Percentiles rank a stretch among this genome's conserved stretches.
These are phyloP conservation scores for Bathynomus jamesi DNA, from an alignment of 1,140 invertebrate species.

Conservation along the genomic window DNA sequence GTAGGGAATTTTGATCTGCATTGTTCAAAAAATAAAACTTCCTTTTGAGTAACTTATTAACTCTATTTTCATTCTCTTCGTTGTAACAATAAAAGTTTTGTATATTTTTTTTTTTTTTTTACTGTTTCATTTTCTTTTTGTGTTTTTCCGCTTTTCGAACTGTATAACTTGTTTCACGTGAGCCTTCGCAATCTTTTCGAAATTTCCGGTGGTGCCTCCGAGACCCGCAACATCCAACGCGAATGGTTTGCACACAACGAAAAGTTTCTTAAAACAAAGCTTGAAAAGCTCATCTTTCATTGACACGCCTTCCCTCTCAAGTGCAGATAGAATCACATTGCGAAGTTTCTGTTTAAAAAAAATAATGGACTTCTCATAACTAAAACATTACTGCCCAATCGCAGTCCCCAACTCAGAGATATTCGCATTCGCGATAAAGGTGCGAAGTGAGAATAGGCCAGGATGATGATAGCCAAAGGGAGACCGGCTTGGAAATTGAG, in stretches of 20 bases:
- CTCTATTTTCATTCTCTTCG: no score
- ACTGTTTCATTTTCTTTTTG: neutral
- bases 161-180: slow-evolving; percentile 35
- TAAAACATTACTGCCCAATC: no score
- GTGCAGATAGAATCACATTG: slow-evolving; percentile 24
- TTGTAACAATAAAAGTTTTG: no score
- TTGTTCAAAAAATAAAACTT: no score
- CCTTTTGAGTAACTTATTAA: no score
- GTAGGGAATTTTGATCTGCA: no score
- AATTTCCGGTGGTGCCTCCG: slow-evolving; percentile 30
- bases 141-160: slow-evolving; percentile 22
- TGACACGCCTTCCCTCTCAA: slow-evolving; percentile 26
- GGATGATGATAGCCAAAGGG: no score
- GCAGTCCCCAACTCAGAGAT: no score
- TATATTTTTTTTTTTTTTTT: no score
- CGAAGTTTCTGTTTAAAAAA: slow-evolving; percentile 22
- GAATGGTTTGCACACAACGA: slow-evolving; percentile 29
- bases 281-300: slow-evolving; percentile 33
- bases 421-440: no score
- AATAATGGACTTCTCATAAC: neutral
- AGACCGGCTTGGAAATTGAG: no score
- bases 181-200: slow-evolving; percentile 30
- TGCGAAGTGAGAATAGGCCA: no score
- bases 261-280: slow-evolving; percentile 35
- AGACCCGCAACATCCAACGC: slow-evolving; percentile 30